phyloP scores from a whole-genome alignment of 2,113 vertebrate species.

The Chaetura pelagica region DNA sequence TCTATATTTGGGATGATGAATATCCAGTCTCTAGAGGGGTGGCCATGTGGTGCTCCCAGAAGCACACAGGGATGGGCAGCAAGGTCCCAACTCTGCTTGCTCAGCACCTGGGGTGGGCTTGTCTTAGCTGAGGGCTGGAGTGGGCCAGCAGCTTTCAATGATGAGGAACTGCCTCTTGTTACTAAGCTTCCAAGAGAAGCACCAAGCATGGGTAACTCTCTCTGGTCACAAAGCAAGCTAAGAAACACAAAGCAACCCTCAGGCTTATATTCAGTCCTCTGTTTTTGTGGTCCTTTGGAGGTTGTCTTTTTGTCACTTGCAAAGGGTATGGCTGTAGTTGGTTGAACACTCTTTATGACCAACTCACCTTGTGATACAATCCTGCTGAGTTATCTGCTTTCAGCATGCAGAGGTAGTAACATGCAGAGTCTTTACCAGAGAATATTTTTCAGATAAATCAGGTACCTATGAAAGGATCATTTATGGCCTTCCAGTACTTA shows the following conservation, averaged over 20 bases:
- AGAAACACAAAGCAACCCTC: not conserved
- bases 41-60: fast-evolving
- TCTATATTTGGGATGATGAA: not conserved
- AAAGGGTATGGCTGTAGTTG: not conserved
- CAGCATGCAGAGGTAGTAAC: not conserved
- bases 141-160: not conserved
- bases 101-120: fast-evolving
- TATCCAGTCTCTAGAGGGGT: not conserved
- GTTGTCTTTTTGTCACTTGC: not conserved
- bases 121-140: not conserved
- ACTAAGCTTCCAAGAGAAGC: not conserved
- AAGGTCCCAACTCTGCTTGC: not conserved
- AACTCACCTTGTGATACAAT: not conserved
- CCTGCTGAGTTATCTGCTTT: not conserved
- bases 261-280: not conserved
- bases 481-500: too few relatives aligned
- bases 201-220: not conserved
- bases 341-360: not conserved
- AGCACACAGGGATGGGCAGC: not conserved
- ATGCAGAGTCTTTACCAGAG: not conserved
- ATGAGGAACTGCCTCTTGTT: not conserved
- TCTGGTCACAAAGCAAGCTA: not conserved
- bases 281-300: not conserved
- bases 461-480: too few relatives aligned
- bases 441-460: not conserved